phyloP scores from a whole-genome alignment of 1,140 invertebrate genomes.

The Schlechtendalia chinensis region DNA sequence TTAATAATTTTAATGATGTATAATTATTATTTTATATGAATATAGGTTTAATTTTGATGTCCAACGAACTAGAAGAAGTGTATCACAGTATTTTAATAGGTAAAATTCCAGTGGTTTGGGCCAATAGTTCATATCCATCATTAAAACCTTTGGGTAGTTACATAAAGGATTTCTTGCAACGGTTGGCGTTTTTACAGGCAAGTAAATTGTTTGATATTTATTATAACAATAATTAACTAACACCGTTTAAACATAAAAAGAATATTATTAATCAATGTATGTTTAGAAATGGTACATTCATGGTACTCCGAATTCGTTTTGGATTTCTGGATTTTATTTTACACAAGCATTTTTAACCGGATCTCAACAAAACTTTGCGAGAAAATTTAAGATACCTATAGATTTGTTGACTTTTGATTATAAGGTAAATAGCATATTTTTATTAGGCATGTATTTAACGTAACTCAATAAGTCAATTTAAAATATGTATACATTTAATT shows the following conservation, averaged over 20 bases:
- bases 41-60: constrained; percentile 78
- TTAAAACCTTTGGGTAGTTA: constrained; percentile 89
- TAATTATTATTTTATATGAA: constrained; percentile 39
- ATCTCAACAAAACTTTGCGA: constrained; percentile 87
- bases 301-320: constrained; percentile 79
- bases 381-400: constrained; percentile 87
- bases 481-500: too few relatives aligned
- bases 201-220: constrained; percentile 34
- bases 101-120: constrained; percentile 82
- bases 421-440: constrained; percentile 58
- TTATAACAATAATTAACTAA: background rate
- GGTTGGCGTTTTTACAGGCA: constrained; percentile 78
- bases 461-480: too few relatives aligned
- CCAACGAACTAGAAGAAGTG: constrained; percentile 82
- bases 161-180: constrained; percentile 78
- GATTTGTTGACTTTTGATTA: constrained; percentile 86
- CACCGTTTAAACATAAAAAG: too few relatives aligned
- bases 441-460: too few relatives aligned
- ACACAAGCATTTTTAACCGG: constrained; percentile 94
- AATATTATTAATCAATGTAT: background rate
- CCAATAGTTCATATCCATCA: constrained; percentile 84
- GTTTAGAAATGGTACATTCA: constrained; percentile 76
- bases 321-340: constrained; percentile 94
- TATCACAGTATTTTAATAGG: constrained; percentile 77
- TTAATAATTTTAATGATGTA: too few relatives aligned